Base-by-base conservation (phyloP, 2,888 invertebrate species). In the Andrena chrysosceles region DNA sequence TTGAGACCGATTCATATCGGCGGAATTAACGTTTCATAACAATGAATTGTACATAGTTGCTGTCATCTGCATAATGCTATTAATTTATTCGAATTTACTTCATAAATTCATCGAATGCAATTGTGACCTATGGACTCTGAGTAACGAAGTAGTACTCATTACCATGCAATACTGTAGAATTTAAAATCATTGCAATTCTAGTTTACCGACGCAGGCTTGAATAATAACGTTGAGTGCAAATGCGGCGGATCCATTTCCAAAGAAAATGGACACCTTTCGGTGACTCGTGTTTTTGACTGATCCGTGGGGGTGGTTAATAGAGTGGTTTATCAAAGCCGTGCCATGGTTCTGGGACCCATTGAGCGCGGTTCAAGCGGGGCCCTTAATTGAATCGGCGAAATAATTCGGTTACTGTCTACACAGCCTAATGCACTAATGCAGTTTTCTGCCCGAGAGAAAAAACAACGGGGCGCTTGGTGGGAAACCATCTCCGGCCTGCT, bases 391-490 rank as follows among this genome's bases (percentile, higher is more conserved):
- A 78, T 84, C 72, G 85, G 42, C 68, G 62, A 79, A 62, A 81
- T 74, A 82, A 77, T 74, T 77, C 67, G 29, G 67, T 85, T 85
- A 82, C 80, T 56, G 75, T 77, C 67, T 77, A 84, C 76, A 62
- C 83, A 56, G 68, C 60, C 73, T 77, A 84, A 83, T 73, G 82
- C 85, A 81, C 70, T 88, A 84, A 88, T 83, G 83, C 82, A 78
- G 79, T 78, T 87, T 88, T 69, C 83, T 76, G 75, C 49, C 66
- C 33, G 78, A 56, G 49, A 73, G 68, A 77, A 79, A 79, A 81
- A 76, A 42, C 48, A 81, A 71, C 75, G 52, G 62, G 49, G 62
- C 62, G n/a, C 63, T 29, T 56, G 48, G 20, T 7, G 23, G 49
- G 31, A 59, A 26, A 48, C 48, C 16, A 31, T 52, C 49, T n/a